These are phyloP conservation scores for Triplophysa dalaica DNA, from an alignment of 2,113 vertebrate genomes.

Conservation along the genomic window DNA sequence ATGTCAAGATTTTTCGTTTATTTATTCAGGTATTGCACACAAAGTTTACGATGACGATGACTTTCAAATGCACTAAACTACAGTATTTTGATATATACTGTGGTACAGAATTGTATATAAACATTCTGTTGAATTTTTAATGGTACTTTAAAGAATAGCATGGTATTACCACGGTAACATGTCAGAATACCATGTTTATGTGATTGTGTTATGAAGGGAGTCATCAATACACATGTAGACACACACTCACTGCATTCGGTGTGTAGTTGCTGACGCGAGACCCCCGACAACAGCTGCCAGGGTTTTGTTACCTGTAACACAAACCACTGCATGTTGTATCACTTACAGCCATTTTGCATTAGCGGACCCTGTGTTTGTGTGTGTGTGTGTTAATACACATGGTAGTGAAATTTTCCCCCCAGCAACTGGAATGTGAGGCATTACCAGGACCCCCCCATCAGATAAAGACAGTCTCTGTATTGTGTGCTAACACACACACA, in stretches of 20 bases:
- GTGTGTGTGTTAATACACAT: constrained; percentile 34
- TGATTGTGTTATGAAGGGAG: not conserved
- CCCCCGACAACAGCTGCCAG: constrained; percentile 45
- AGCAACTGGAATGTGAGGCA: constrained; percentile 47
- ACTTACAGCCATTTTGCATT: constrained; percentile 55
- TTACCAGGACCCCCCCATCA: constrained; percentile 21
- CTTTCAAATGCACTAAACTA: not conserved
- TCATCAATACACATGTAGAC: constrained; percentile 34
- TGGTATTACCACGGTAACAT: not conserved
- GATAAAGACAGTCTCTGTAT: constrained; percentile 49
- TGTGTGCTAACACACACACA: constrained; percentile 33
- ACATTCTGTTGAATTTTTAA: not conserved
- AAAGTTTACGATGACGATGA: not conserved
- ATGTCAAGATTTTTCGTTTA: no score
- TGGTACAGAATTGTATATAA: not conserved
- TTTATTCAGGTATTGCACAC: no score
- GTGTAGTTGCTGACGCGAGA: constrained; percentile 48
- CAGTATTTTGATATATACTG: not conserved
- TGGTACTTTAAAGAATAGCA: not conserved
- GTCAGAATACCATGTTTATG: not conserved
- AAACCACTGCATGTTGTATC: constrained; percentile 56
- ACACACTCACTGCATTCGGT: constrained; percentile 35
- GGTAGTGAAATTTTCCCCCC: constrained; percentile 36
- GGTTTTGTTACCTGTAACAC: constrained; percentile 58
- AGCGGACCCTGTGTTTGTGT: constrained; percentile 48